Conservation (phyloP, 2,113 vertebrate genomes). For the Suricata suricatta region DNA sequence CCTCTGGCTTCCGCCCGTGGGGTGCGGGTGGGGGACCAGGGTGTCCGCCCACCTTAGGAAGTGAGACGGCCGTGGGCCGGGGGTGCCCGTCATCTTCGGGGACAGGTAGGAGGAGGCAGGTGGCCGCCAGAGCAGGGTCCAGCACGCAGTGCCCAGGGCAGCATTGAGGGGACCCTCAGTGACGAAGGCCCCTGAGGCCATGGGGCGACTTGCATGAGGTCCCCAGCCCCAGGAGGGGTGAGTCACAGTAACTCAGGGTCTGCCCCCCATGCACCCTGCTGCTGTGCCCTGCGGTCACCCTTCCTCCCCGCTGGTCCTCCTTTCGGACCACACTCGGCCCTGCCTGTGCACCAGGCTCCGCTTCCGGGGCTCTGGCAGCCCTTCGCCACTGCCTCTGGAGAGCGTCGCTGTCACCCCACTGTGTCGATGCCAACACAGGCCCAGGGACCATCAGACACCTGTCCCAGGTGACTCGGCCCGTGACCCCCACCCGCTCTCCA, state of each 20-base stretch:
- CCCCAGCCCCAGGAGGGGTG: rapidly evolving
- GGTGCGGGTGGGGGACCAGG: rapidly evolving
- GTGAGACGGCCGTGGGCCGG: rapidly evolving
- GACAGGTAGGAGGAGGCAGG: not conserved
- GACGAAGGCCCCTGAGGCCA: rapidly evolving
- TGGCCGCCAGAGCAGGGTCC: too few relatives aligned
- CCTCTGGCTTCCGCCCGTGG: not conserved
- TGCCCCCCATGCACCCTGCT: not conserved
- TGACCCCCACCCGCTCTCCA: rapidly evolving
- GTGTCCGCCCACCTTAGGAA: rapidly evolving
- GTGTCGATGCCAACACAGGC: not conserved
- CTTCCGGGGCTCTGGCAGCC: rapidly evolving
- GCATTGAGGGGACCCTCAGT: rapidly evolving
- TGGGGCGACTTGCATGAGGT: not conserved
- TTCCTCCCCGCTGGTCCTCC: not conserved
- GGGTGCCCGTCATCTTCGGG: not conserved
- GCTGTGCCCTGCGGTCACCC: rapidly evolving
- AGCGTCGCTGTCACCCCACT: rapidly evolving
- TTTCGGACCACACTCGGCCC: rapidly evolving
- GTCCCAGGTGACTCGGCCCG: not conserved
- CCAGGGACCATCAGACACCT: not conserved
- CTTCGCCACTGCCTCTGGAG: too few relatives aligned
- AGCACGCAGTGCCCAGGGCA: rapidly evolving
- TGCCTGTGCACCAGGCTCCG: not conserved
- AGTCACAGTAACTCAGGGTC: rapidly evolving